Evolutionary conservation across 2,113 vertebrate species (phyloP), one percentile per base, ranked within the genome.

Genomic region (Elephantulus edwardii): DNA sequence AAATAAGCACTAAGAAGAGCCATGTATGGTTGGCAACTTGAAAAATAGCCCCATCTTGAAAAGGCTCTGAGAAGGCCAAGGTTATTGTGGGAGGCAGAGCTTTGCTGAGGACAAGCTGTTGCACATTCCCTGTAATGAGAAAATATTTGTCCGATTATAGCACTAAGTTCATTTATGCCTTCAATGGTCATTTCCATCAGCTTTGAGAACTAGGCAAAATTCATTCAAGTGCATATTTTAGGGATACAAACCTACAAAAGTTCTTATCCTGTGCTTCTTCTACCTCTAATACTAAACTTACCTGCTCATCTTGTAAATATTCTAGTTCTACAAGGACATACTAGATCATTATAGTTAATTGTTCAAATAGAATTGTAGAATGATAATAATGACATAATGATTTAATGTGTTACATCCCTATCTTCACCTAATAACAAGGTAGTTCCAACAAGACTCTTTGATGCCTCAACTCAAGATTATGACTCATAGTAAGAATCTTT

Each of bases 271-370:
- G 71, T 1, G 54, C 14, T 86, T 83, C 52, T 92, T 14, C 12
- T 52, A 62, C 44, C 24, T 74, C 20, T 38, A 56, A 30, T 40
- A 64, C 46, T 62, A 70, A 19, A 56, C 30, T 78, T 86, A 70
- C 12, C 33, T 81, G 24, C 40, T 71, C 6, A 52, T 89, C 8
- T 81, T 74, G 83, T 56, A 7, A 58, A 40, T 22, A 22, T 88
- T 93, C 82, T 93, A 76, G 64, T 91, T 93, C 79, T 91, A 79
- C 74, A 91, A 92, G 76, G 33, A 68, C 6, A 19, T 88, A 20
- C 30, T 79, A 76, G 66, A 54, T 82, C 10, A 66, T 56, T 93
- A 52, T 9, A 72, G 33, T 75, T 95, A 94, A 92, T 80, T 90
- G 76, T 33, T 78, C 87, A 79, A 91, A 75, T 7, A 85, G 38